Evolutionary conservation across 2,797 vertebrate species (phyloP), one percentile per base, ranked within the genome.

Genomic region (Leptoclinus maculatus): DNA sequence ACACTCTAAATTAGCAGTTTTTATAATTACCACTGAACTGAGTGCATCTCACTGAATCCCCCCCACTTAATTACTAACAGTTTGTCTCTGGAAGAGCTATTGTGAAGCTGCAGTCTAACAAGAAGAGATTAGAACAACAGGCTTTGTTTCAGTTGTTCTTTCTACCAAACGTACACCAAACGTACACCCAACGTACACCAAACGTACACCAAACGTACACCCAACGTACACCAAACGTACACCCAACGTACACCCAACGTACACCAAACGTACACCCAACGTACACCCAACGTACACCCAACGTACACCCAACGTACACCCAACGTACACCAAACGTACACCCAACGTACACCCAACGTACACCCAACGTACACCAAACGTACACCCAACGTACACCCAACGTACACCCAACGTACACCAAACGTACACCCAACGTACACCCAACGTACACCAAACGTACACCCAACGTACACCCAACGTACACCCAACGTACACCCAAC

Each of bases 21-120:
- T 80, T 93, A 87, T 94, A 94, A 95, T 96, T 95, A 96, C 92
- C 93, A 92, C 90, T 89, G 85, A 91, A 91, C 84, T 79, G 80
- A 85, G 87, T 87, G 88, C 82, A 74, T 85, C 91, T 87, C 88
- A 66, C 89, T 84, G 79, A 84, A 91, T 86, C 90, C 90, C 90
- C 90, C 84, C 89, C 93, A 87, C 92, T 90, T 94, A 93, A 95
- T 94, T 94, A 92, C 87, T 0, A 17, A 92, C 93, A 91, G 93
- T 94, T 92, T 95, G 93, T 82, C 78, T 84, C 54, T 73, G 93
- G 92, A 90, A 89, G 80, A 88, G 90, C 87, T 91, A 88, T 93
- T 95, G 94, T 95, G 94, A 88, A 91, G 80, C 83, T 91, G 86
- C 87, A 92, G 88, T 47, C 73, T n/a, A 41, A 58, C 39, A 68